Base-by-base conservation (phyloP, 1,140 invertebrate genomes). In the Cyclargus thomasi region DNA sequence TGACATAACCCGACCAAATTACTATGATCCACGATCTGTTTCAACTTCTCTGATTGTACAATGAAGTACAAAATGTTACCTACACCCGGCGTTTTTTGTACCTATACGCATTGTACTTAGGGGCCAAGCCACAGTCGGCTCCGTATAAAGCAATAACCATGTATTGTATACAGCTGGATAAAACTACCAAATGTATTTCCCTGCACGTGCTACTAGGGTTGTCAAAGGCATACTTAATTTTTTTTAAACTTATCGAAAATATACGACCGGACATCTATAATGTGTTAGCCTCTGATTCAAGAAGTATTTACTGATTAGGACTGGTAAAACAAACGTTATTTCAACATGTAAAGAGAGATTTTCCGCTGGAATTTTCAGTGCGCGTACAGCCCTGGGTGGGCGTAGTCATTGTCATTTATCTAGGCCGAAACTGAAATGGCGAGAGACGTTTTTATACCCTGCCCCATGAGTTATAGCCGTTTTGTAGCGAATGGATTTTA, bases 401-500 rank as follows among this genome's bases (percentile, higher is more conserved):
- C 62, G 29, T 47, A 67, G 73, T 68, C 67, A 74, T 68, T 74
- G 75, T 74, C 76, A 78, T 77, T 76, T 80, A 80, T 80, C 77
- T 78, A 65, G 70, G 69, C 67, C 66, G 67, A 68, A 70, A 70
- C 71, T 73, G 72, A 75, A 76, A 79, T 71, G 70, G 74, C 71
- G 76, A 77, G 76, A 80, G 76, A 72, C 78, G 75, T 78, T 80
- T 78, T 80, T 78, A 78, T 78, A 74, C 76, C 68, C 74, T 67
- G 59, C 65, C 68, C 65, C 68, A 72, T 78, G 76, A 80, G 74
- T 80, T 80, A 80, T 74, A 72, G 70, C 74, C 65, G 70, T 63
- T 70, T 65, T 72, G 71, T 69, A 72, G 67, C 70, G 70, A 68
- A 68, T 67, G 70, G 67, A 62, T 72, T 72, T 69, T 69, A 67